Base-by-base conservation (phyloP, 1,140 invertebrate genomes). In the Drosophila azteca region DNA sequence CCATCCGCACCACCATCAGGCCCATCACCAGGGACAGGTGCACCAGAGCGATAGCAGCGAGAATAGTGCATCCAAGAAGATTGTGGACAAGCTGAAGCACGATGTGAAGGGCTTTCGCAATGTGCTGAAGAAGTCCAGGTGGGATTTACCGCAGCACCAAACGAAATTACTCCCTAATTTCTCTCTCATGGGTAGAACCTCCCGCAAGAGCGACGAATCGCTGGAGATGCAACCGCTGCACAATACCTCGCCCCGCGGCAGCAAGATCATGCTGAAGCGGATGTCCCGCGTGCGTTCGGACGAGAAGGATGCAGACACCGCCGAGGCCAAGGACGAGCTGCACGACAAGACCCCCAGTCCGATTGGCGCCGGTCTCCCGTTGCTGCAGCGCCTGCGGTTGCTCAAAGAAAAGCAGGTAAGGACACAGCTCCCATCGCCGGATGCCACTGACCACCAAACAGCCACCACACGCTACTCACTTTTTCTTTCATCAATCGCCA, bases 371-470 rank as follows among this genome's bases (percentile, higher is more conserved):
- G 96, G 96, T 0, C 91, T 97, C n/a, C 96, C 96, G 0, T 91
- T 98, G 4, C 92, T 98, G 1, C 93, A 96, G 15, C 92, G 96
- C 52, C 91, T 97, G 6, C 95, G 96, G 77, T 91, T 97, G 7
- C 92, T 97, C 0, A 97, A 97, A 83, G 96, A 97, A 82, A 97
- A 97, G 90, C 96, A 97, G 91, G 96, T 96, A 49, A 92, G 94
- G 48, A 43, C 94, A 26, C 24, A 44, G 51, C 57, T 49, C 31
- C 43, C 54, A 26, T 54, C 49, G 20, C 13, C 54, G 45, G 20
- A 45, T 67, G 62, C 20, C 66, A 51, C 46, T 54, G 35, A 26
- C 51, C 52, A 61, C 66, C 57, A 50, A 53, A 13, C 64, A 46
- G 64, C 11, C 55, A n/a, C 50, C 50, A 39, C 55, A 9, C 26